phyloP scores from a whole-genome alignment of 2,797 vertebrate species.

The Acomys russatus region DNA sequence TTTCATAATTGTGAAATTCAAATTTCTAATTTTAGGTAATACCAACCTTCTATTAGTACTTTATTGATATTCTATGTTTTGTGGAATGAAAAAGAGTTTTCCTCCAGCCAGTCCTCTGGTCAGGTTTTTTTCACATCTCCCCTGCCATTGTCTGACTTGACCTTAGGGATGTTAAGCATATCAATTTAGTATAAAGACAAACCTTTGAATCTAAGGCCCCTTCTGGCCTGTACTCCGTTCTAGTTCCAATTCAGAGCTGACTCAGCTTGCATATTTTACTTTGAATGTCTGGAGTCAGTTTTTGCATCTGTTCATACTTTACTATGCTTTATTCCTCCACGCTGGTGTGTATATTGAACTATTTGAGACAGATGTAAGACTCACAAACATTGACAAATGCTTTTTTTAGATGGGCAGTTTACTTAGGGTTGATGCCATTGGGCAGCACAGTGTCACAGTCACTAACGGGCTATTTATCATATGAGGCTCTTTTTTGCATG shows the following conservation, averaged over 20 bases:
- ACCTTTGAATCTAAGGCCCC: neutral
- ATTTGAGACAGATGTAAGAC: neutral
- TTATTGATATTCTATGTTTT: neutral
- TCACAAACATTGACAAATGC: no score
- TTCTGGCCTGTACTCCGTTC: no score
- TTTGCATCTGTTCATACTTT: neutral
- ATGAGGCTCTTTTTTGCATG: fast-evolving
- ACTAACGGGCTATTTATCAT: neutral
- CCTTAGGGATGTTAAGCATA: neutral
- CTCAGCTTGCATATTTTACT: neutral
- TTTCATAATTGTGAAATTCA: neutral
- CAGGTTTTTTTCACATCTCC: neutral
- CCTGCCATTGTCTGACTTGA: neutral
- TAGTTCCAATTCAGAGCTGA: neutral
- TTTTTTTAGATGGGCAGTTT: neutral
- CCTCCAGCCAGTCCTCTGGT: neutral
- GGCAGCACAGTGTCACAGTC: neutral
- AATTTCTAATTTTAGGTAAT: neutral
- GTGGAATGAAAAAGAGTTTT: neutral
- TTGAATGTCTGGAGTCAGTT: neutral
- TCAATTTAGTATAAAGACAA: neutral
- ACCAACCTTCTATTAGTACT: neutral
- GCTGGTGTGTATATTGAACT: neutral
- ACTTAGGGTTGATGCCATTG: neutral
- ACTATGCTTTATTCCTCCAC: neutral